Base-by-base conservation (phyloP, 2,797 vertebrate genomes). In the Pterois miles region DNA sequence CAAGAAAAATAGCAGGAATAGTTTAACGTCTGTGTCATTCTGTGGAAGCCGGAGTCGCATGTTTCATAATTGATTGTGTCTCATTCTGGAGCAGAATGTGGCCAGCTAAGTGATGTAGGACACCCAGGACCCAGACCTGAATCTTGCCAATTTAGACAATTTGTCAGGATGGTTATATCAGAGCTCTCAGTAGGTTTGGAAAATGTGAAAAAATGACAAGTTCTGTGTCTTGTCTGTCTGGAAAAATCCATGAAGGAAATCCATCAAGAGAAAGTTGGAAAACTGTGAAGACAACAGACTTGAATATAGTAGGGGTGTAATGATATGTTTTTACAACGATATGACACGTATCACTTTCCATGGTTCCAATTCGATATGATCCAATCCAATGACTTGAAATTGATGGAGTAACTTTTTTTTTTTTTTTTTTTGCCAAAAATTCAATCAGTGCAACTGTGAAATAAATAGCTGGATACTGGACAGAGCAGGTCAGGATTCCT, bases 11-110 rank as follows among this genome's bases (percentile, higher is more conserved):
- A 4, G 31, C 46, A 25, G 5, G 18, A 74, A 69, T 77, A 70
- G 58, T 76, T 84, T 64, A 13, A 52, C n/a, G 27, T 67, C 34
- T 52, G 43, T 75, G 68, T 82, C 59, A 36, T 72, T 71, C 54
- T 34, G 60, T 53, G 20, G 31, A 76, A 59, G 53, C 50, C 23
- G 62, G 14, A 76, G 20, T 78, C 69, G 25, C 52, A 27, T 65
- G 40, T 76, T 70, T 70, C 4, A 52, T 69, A 53, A 74, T 74
- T 59, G 48, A 80, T 82, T 46, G 14, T 31, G 57, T 78, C 66
- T 86, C 64, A 50, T 13, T 53, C 50, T 52, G 40, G 40, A 71
- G 56, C 27, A 22, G 54, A 76, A 63, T 66, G 59, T 50, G 66
- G 11, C 68, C 22, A 59, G 20, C 13, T n/a, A 22, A 60, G 8